These are phyloP conservation scores for Listronotus oregonensis DNA, from an alignment of 1,140 invertebrate genomes.

Conservation along the genomic window DNA sequence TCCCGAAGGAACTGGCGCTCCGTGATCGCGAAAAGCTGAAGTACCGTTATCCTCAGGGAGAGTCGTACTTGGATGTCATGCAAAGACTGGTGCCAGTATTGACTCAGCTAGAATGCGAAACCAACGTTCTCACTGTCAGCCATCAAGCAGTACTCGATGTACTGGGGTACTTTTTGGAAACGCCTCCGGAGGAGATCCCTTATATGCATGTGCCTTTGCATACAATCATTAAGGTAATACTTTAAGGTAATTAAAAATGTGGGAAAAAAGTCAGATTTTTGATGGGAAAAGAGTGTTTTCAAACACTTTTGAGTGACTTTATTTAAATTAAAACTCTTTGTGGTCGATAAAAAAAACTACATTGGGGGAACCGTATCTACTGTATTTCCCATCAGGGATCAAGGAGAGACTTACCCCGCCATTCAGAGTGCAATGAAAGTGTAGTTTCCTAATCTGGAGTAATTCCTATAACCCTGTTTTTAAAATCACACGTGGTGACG, in stretches of 20 bases:
- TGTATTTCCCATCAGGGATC: no score
- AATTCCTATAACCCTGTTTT: no score
- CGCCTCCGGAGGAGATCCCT: slow-evolving; percentile 76
- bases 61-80: slow-evolving; percentile 89
- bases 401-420: no score
- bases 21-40: slow-evolving; percentile 90
- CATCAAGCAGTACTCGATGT: slow-evolving; percentile 94
- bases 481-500: no score
- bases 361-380: no score
- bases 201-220: slow-evolving; percentile 92
- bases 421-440: no score
- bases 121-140: slow-evolving; percentile 85
- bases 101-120: slow-evolving; percentile 79
- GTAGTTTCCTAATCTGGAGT: no score
- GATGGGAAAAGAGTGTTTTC: no score
- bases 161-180: slow-evolving; percentile 88
- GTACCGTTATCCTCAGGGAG: slow-evolving; percentile 91
- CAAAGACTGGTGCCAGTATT: slow-evolving; percentile 80
- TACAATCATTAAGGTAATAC: slow-evolving; percentile 76
- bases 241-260: not conserved
- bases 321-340: no score
- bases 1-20: slow-evolving; percentile 89
- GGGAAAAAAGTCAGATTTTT: no score
- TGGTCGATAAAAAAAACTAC: no score
- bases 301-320: no score